phyloP scores from a whole-genome alignment of 2,113 vertebrate species.

The Pseudopodoces humilis region DNA sequence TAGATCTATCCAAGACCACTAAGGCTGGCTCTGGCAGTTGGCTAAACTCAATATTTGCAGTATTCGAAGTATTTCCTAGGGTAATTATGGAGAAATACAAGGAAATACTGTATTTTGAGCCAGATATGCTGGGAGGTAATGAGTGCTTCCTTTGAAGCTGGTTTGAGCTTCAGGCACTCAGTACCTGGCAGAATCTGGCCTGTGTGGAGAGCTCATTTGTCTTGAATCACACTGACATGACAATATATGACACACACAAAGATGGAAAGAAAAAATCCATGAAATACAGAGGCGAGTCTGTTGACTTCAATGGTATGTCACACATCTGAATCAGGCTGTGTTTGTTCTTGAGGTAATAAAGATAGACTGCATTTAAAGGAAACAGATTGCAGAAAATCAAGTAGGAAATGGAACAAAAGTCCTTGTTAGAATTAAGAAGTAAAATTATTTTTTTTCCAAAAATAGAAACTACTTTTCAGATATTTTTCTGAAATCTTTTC shows the following conservation, averaged over 20 bases:
- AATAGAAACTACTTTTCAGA: not conserved
- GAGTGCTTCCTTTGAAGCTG: constrained; percentile 14
- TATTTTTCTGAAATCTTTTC: not conserved
- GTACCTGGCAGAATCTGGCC: not conserved
- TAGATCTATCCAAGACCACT: not conserved
- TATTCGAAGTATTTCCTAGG: constrained; percentile 54
- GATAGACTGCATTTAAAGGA: not conserved
- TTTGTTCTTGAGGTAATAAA: not conserved
- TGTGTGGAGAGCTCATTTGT: not conserved
- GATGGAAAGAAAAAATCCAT: not conserved
- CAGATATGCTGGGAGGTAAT: constrained; percentile 1
- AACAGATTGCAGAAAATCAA: not conserved
- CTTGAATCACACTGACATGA: not conserved
- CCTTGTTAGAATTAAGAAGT: not conserved
- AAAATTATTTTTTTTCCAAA: not conserved
- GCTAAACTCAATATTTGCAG: constrained; percentile 57
- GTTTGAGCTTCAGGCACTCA: not conserved
- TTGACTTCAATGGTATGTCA: not conserved
- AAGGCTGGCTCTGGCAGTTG: constrained; percentile 12
- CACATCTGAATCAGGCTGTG: not conserved
- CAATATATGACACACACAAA: not conserved
- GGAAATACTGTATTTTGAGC: constrained; percentile 12
- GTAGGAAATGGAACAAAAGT: not conserved
- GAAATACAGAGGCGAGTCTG: not conserved
- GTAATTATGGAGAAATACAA: constrained; percentile 13